Evolutionary conservation across 2,888 invertebrate genomes (phyloP), one percentile per base, ranked within the genome.

Genomic region (Venusia cambrica): DNA sequence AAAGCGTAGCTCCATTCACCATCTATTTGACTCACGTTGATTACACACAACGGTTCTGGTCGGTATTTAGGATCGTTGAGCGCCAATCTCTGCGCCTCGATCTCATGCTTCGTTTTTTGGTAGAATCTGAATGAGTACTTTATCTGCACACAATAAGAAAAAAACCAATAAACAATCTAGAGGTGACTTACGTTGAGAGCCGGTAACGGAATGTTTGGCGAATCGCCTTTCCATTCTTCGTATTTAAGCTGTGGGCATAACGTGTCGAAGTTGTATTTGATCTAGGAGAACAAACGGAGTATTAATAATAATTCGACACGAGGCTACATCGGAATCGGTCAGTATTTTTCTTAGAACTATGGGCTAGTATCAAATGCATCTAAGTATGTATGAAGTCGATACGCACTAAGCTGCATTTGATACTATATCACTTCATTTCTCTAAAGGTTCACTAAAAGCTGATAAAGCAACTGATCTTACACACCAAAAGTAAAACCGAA

Each of bases 121-220:
- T 90, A 91, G 74, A 87, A 84, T 76, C 85, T 77, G 88, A 92
- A 92, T 67, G 88, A 89, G 85, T 92, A 92, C 72, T 90, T 92
- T 64, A 92, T 90, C 92, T 92, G 88, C 54, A 78, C 67, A 58
- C 57, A 63, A 71, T 52, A 57, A 53, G n/a, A 54, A 46, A 49
- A 38, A 62, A 53, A 54, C 36, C 14, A 32, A 28, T 5, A 16
- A 33, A 14, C 2, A 14, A 16, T 6, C 24, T 4, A 7, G 31
- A n/a, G n/a, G n/a, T n/a, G n/a, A 89, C 92, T 92, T 90, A 94
- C 93, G 74, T 94, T 94, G 54, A 94, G 77, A 9, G 93, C 93
- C 44, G 93, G 93, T 54, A 94, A 88, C 17, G 93, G 93, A 56
- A 89, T 90, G 85, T 76, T 92, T 90, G 67, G 90, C 81, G 64